Percentiles rank a stretch among this genome's conserved stretches.
Conservation (phyloP, 2,888 invertebrate species). For the Unio delphinus region DNA sequence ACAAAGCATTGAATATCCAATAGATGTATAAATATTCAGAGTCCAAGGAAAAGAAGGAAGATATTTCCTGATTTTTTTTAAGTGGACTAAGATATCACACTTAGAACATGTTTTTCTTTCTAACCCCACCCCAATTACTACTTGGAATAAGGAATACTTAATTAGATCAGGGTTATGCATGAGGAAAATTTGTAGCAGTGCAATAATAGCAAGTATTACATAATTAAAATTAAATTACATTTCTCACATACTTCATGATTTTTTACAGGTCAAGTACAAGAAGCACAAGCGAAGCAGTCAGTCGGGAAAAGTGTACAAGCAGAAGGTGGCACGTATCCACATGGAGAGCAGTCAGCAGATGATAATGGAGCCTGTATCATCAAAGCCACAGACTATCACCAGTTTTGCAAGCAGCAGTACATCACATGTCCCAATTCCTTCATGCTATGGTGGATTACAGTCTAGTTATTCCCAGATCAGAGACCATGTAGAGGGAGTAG, state of each 20-base stretch:
- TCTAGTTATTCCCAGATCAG: background rate
- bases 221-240: background rate
- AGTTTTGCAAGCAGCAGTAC: too few relatives aligned
- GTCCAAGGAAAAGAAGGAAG: too few relatives aligned
- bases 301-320: conserved; percentile 35
- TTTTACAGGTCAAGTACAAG: conserved; percentile 89
- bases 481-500: background rate
- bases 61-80: too few relatives aligned
- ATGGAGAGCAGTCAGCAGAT: conserved; percentile 11
- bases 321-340: conserved; percentile 30
- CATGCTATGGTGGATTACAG: too few relatives aligned
- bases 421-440: too few relatives aligned
- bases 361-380: conserved; percentile 18
- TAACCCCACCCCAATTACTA: too few relatives aligned
- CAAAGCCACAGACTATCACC: background rate
- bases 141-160: too few relatives aligned
- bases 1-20: too few relatives aligned
- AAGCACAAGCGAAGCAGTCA: conserved; percentile 89
- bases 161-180: background rate
- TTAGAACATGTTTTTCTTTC: too few relatives aligned
- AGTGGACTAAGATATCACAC: too few relatives aligned
- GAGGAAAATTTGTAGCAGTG: background rate
- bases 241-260: conserved; percentile 16
- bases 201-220: background rate
- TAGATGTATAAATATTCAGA: too few relatives aligned